Base-by-base conservation (phyloP, 1,140 invertebrate genomes). In the Vollenhovia emeryi region DNA sequence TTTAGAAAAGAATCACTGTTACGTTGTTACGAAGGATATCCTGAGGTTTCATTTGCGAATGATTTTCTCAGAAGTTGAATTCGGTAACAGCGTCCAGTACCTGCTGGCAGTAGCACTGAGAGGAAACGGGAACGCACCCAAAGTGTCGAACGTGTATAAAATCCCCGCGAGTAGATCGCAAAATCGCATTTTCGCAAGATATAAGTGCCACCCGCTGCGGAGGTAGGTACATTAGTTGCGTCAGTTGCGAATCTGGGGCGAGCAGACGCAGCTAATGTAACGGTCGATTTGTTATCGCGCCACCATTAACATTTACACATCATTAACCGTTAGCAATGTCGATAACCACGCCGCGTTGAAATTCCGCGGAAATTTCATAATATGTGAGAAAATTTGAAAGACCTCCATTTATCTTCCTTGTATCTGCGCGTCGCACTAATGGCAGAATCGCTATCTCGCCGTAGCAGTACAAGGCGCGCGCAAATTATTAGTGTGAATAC, bases 271-370 rank as follows among this genome's bases (percentile, higher is more conserved):
- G 76, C 52, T 82, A 82, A 82, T 71, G 78, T 45, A 57, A 71
- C 36, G 24, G 66, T 57, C 78, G 66, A 82, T 82, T 71, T 73
- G 64, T 82, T 82, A 82, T 82, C 52, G 36, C 78, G 66, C 24
- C 43, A 59, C 24, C 43, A 59, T 71, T 45, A 73, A 57, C 36
- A 82, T 73, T 73, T 82, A 82, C 78, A 71, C 66, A 40, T 73
- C 78, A 82, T 82, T 73, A 73, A 82, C 48, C 66, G 24, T 57
- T 55, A 45, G 66, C 36, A 27, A 15, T 21, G 33, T 76, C 62
- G 62, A 79, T 68, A 79, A 40, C 45, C 33, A 33, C 7, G 4
- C 30, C 36, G 45, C 45, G 50, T 43, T 36, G 66, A 73, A 82
- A 45, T 71, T 69, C 30, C 36, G n/a, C 24, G 64, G 27, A 48